These are phyloP conservation scores for Chloroclysta siterata DNA, from an alignment of 2,888 invertebrate genomes.

Conservation along the genomic window DNA sequence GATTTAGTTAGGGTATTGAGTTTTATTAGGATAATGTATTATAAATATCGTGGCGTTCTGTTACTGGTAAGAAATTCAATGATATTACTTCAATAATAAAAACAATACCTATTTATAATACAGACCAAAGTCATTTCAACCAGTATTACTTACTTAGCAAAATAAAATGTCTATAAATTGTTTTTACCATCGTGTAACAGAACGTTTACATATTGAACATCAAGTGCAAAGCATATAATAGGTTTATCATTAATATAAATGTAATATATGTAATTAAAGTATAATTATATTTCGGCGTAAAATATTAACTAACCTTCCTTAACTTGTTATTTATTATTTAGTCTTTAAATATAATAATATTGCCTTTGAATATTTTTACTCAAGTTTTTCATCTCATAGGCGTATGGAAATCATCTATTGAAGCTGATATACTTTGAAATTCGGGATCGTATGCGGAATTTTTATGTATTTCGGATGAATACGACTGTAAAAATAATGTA, in stretches of 20 bases:
- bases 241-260: slow-evolving; percentile 45
- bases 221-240: slow-evolving; percentile 46
- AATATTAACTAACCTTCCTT: slow-evolving; percentile 57
- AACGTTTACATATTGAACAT: slow-evolving; percentile 36
- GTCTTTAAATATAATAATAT: slow-evolving; percentile 47
- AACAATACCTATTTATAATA: slow-evolving; percentile 15
- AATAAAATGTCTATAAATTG: slow-evolving; percentile 5
- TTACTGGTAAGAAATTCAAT: slow-evolving; percentile 24
- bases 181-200: slow-evolving; percentile 30
- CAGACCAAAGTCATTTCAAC: slow-evolving; percentile 9
- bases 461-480: slow-evolving; percentile 31
- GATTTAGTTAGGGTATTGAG: slow-evolving; percentile 38
- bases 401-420: slow-evolving; percentile 28
- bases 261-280: slow-evolving; percentile 49
- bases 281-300: slow-evolving; percentile 47
- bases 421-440: slow-evolving; percentile 21
- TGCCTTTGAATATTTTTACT: slow-evolving; percentile 43
- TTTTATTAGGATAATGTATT: slow-evolving; percentile 40
- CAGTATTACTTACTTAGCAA: slow-evolving; percentile 12
- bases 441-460: slow-evolving; percentile 19
- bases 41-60: slow-evolving; percentile 33
- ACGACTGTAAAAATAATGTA: slow-evolving; percentile 33
- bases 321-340: slow-evolving; percentile 67
- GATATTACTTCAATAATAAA: slow-evolving; percentile 3
- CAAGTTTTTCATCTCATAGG: slow-evolving; percentile 40